phyloP scores from a whole-genome alignment of 1,140 invertebrate genomes.

The Brachionus paranguensis region DNA sequence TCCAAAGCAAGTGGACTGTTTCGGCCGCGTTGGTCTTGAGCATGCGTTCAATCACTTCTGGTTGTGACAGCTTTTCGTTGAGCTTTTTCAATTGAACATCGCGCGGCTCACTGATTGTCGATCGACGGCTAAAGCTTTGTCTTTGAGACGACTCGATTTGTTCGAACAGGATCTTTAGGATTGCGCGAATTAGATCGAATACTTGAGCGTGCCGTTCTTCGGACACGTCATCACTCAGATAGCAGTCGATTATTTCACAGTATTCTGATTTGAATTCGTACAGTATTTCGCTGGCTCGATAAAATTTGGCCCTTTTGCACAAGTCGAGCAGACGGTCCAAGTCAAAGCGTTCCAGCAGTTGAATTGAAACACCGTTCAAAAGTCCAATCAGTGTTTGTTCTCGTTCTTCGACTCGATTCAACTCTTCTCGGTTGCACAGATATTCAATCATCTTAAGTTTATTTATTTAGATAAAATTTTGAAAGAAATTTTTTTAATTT shows the following conservation, averaged over 20 bases:
- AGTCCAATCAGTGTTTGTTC: conserved; percentile 71
- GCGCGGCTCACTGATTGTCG: not conserved
- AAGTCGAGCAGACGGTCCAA: conserved; percentile 60
- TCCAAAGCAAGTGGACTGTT: conserved; percentile 31
- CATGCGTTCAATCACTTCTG: not conserved
- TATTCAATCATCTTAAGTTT: conserved; percentile 43
- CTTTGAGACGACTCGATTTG: not conserved
- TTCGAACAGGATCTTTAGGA: conserved; percentile 41
- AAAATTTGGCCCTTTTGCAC: conserved; percentile 64
- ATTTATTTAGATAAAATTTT: conserved; percentile 43
- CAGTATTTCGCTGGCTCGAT: conserved; percentile 62
- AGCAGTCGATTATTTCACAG: conserved; percentile 61
- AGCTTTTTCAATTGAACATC: conserved; percentile 38
- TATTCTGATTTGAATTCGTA: conserved; percentile 60
- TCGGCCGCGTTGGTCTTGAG: not conserved
- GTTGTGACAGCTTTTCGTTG: not conserved
- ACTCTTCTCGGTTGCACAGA: conserved; percentile 50
- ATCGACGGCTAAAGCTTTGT: not conserved
- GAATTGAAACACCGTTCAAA: not conserved
- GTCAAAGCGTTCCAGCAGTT: conserved; percentile 63
- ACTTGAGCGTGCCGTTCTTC: not conserved
- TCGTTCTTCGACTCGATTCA: conserved; percentile 63
- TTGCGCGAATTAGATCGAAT: not conserved
- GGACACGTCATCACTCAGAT: conserved; percentile 56
- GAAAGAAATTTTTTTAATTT: not conserved